Conservation (phyloP, 2,113 vertebrate species). For the Harpagus bidentatus region DNA sequence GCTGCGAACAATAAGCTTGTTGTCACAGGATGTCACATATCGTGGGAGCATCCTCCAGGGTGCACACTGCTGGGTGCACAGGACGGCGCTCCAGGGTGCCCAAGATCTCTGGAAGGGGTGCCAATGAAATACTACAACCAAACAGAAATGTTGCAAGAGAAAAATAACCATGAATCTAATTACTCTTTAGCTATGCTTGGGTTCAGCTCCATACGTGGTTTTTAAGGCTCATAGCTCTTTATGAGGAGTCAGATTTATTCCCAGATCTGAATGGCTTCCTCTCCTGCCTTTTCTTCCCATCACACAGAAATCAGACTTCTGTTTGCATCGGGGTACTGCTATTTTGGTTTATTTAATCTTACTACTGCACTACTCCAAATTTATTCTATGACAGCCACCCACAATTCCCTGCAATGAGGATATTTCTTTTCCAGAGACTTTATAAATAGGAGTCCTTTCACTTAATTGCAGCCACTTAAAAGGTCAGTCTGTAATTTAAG, state of each 20-base stretch:
- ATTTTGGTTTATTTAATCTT: not conserved
- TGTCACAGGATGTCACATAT: not conserved
- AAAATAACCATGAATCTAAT: not conserved
- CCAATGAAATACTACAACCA: not conserved
- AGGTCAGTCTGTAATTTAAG: not conserved
- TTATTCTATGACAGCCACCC: not conserved
- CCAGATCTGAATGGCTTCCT: not conserved
- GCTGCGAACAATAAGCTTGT: not conserved
- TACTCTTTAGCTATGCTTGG: not conserved
- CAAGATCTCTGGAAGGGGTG: not conserved
- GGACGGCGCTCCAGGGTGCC: not conserved
- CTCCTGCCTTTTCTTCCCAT: not conserved
- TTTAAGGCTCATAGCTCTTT: not conserved
- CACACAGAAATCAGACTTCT: not conserved
- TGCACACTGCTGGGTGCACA: not conserved
- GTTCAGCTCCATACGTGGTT: not conserved
- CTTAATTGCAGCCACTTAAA: not conserved
- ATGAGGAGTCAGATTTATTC: not conserved
- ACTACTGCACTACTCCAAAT: not conserved
- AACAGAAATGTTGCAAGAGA: not conserved
- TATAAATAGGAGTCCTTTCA: not conserved
- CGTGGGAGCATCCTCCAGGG: not conserved
- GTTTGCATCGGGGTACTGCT: not conserved
- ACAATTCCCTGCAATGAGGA: not conserved
- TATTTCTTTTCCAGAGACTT: not conserved